A percentile compares a stretch with the other conserved stretches of the same genome.
These are phyloP conservation scores for Argentina silus DNA, from an alignment of 2,797 vertebrate genomes.

Conservation along the genomic window DNA sequence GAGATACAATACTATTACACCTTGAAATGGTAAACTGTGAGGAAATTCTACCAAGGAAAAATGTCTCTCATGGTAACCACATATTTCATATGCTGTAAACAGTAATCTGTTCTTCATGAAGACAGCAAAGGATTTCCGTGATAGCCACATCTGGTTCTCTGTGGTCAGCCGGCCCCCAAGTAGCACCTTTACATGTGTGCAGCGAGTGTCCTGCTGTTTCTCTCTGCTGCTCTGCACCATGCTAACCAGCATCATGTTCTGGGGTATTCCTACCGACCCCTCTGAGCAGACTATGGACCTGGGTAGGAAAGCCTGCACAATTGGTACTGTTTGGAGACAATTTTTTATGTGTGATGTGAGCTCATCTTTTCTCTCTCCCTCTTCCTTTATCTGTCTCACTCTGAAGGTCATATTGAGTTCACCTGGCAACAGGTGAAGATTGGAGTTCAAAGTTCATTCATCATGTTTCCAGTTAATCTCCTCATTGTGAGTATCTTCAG, in stretches of 20 bases:
- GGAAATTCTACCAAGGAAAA: neutral
- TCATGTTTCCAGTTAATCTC: constrained; percentile 95
- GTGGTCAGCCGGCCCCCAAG: constrained; percentile 82
- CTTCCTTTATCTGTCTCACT: neutral
- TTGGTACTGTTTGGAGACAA: neutral
- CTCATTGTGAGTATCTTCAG: constrained; percentile 93
- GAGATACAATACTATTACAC: constrained; percentile 3
- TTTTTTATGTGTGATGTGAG: neutral
- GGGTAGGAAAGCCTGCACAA: constrained; percentile 72
- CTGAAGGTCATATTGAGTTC: constrained; percentile 86
- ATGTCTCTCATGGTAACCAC: neutral
- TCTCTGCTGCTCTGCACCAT: constrained; percentile 93
- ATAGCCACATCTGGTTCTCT: constrained; percentile 92
- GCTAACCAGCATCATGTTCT: constrained; percentile 96
- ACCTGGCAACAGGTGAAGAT: constrained; percentile 94
- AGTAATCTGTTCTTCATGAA: constrained; percentile 92
- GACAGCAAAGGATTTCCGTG: constrained; percentile 86
- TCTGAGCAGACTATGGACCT: constrained; percentile 92
- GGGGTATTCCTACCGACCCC: constrained; percentile 88
- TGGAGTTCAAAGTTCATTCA: constrained; percentile 90
- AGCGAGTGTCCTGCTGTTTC: constrained; percentile 92
- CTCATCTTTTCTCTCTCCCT: neutral
- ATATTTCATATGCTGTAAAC: neutral
- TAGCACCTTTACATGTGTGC: constrained; percentile 89
- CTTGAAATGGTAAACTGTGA: neutral